Percentiles rank a stretch among this genome's conserved stretches.
Evolutionary conservation across 2,113 vertebrate genomes (phyloP).

Genomic region (Vulpes lagopus): DNA sequence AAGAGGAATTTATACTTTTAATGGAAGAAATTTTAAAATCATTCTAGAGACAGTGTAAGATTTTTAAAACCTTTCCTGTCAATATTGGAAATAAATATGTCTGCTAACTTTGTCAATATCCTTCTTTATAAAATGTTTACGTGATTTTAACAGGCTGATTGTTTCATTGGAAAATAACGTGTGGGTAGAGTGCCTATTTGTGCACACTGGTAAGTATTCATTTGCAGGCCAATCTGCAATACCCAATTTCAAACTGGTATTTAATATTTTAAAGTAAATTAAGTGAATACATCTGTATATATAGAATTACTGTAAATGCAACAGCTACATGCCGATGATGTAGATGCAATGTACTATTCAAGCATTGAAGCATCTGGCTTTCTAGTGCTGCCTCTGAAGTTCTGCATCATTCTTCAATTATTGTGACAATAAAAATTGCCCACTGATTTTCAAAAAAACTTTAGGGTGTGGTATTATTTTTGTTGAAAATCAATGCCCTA

Average conservation of each 20-base stretch:
- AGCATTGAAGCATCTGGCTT: background rate
- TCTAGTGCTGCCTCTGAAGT: background rate
- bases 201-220: background rate
- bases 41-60: background rate
- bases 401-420: background rate
- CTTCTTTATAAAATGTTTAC: background rate
- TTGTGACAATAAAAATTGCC: background rate
- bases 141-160: constrained; percentile 18
- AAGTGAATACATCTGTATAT: background rate
- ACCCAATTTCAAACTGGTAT: background rate
- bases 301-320: background rate
- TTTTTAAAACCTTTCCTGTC: background rate
- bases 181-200: background rate
- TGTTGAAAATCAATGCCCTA: background rate
- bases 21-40: background rate
- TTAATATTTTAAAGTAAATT: constrained; percentile 18
- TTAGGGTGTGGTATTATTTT: background rate
- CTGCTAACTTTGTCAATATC: background rate
- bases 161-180: background rate
- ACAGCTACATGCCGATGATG: background rate
- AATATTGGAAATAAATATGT: background rate
- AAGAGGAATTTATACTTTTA: background rate
- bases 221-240: background rate
- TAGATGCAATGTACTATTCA: background rate
- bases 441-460: background rate